Conservation (phyloP, 1,140 invertebrate genomes). For the Hirudo medicinalis region DNA sequence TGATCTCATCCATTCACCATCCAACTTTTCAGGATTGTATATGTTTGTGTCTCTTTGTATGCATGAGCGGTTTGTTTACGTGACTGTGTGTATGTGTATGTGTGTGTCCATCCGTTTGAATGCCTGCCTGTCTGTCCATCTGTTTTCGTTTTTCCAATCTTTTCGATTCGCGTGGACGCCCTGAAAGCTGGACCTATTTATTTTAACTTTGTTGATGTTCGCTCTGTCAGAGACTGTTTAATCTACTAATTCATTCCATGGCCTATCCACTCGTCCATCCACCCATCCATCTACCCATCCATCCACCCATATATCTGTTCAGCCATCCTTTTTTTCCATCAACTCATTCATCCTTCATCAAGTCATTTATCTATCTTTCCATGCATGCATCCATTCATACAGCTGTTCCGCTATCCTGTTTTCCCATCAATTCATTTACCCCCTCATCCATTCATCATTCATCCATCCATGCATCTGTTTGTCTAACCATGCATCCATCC, state of each 20-base stretch:
- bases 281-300: background rate
- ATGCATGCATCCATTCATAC: too few relatives aligned
- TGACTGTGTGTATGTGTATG: background rate
- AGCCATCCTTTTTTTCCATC: conserved; percentile 2
- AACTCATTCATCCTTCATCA: background rate
- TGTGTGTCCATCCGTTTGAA: background rate
- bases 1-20: background rate
- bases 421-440: too few relatives aligned
- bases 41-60: too few relatives aligned
- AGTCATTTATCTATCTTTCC: background rate
- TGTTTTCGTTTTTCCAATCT: too few relatives aligned
- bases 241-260: background rate
- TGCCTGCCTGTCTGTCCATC: background rate
- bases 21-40: background rate
- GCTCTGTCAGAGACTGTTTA: background rate
- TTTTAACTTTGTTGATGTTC: too few relatives aligned
- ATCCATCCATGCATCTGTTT: too few relatives aligned
- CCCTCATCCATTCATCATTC: too few relatives aligned
- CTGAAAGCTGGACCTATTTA: too few relatives aligned
- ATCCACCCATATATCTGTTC: background rate
- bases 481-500: too few relatives aligned
- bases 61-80: background rate
- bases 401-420: too few relatives aligned
- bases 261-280: background rate
- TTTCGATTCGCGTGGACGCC: too few relatives aligned